Conservation (phyloP, 2,888 invertebrate species). For the Tineola bisselliella region DNA sequence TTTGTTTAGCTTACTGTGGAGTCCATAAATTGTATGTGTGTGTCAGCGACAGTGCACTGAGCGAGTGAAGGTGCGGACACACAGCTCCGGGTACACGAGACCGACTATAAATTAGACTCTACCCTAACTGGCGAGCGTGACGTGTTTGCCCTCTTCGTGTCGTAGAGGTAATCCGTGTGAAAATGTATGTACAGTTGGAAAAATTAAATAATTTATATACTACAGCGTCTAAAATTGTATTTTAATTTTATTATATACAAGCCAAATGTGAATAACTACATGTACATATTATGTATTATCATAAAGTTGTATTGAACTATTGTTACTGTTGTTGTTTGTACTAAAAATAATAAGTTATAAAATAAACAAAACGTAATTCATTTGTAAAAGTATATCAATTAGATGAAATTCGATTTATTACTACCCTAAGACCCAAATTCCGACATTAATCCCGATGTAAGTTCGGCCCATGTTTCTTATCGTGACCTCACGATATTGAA, state of each 20-base stretch:
- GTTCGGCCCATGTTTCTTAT: slow-evolving; percentile 16
- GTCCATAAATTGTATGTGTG: slow-evolving; percentile 38
- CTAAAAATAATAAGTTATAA: too few species aligned
- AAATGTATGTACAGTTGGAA: background rate
- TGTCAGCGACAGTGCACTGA: slow-evolving; percentile 36
- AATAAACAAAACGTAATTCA: too few species aligned
- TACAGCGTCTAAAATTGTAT: too few species aligned
- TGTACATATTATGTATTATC: too few species aligned
- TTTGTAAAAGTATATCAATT: too few species aligned
- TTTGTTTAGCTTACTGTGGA: slow-evolving; percentile 26
- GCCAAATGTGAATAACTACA: too few species aligned
- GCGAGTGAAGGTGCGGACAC: slow-evolving; percentile 49
- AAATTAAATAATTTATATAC: background rate
- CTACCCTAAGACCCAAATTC: background rate
- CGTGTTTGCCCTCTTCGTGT: slow-evolving; percentile 15
- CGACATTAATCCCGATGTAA: slow-evolving; percentile 32
- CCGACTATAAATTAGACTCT: slow-evolving; percentile 25
- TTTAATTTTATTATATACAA: too few species aligned
- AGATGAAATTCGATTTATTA: too few species aligned
- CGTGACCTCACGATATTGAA: slow-evolving; percentile 30
- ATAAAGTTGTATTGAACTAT: too few species aligned
- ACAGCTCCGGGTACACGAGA: slow-evolving; percentile 19
- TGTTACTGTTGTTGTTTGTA: too few species aligned
- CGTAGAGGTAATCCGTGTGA: background rate
- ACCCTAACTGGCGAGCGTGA: slow-evolving; percentile 21